Evolutionary conservation across 2,888 invertebrate species (phyloP), one percentile per base, ranked within the genome.

Genomic region (Andrena bicolor): DNA sequence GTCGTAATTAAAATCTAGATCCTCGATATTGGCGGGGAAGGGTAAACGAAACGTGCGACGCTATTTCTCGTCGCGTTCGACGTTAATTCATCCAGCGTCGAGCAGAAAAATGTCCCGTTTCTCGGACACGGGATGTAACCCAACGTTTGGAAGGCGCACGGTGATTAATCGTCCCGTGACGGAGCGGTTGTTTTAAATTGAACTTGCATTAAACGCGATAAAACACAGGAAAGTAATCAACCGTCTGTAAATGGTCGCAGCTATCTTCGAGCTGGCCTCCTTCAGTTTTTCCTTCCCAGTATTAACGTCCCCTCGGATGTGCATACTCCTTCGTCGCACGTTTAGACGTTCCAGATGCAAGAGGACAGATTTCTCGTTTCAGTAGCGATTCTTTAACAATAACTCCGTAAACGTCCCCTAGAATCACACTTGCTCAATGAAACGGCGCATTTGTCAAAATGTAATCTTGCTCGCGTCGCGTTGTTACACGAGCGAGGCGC

Each of bases 151-250:
- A 3, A 10, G 32, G 3, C 28, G 20, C 65, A 1, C n/a, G 28
- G 32, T 49, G 66, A 73, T 73, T 79, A 79, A 79, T 80, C 53
- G 72, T 72, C 48, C 13, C 32, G 28, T 3, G 48, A 23, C 30
- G 53, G 30, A 32, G n/a, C 16, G 72, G 72, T 79, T 73, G 51
- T 66, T 79, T 79, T 23, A 79, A 66, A 80, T 80, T 60, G 72
- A 66, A 73, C 32, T 61, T 80, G 35, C 75, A 56, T 61, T 49
- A 48, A 53, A 61, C 20, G 23, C 48, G 23, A 56, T 35, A 48
- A 32, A 73, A 79, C 28, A 8, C 28, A 28, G 32, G 32, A 13
- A 63, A 32, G 35, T 32, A 48, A 71, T 65, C 60, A 58, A 80
- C 41, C 60, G 30, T 30, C 30, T 51, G 16, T 20, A 20, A 78